Evolutionary conservation across 2,113 vertebrate genomes (phyloP).

Genomic region (Saguinus imperator): DNA sequence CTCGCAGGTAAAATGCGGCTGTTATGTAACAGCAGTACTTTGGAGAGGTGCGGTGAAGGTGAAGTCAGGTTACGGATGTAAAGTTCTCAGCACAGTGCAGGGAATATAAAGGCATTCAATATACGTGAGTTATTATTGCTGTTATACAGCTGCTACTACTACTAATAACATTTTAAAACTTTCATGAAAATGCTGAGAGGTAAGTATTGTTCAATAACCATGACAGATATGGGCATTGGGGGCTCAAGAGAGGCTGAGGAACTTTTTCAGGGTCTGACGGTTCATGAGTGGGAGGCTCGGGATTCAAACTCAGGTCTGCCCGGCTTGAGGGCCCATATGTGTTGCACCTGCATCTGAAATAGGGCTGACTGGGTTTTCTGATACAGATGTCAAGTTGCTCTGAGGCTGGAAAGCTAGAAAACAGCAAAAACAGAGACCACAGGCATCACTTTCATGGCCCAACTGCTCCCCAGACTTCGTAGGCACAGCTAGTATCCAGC

Average conservation of each 20-base stretch:
- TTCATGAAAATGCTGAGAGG: not conserved
- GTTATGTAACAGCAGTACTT: not conserved
- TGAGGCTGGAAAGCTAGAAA: not conserved
- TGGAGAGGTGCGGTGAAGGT: not conserved
- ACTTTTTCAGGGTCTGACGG: not conserved
- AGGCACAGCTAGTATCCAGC: not conserved
- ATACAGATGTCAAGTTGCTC: not conserved
- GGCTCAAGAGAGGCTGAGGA: not conserved
- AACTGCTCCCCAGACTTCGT: not conserved
- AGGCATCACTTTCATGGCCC: not conserved
- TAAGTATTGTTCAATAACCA: not conserved
- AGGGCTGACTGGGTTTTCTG: not conserved
- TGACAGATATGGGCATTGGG: not conserved
- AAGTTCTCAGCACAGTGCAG: not conserved
- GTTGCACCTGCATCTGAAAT: not conserved
- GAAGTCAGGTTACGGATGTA: not conserved
- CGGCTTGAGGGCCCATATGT: not conserved
- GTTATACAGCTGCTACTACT: not conserved
- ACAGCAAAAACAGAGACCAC: not conserved
- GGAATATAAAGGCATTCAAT: not conserved
- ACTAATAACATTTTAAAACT: not conserved
- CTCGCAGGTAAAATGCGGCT: not conserved
- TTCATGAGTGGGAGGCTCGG: not conserved
- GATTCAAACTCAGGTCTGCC: not conserved
- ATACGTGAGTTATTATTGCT: not conserved